These are phyloP conservation scores for Mustela lutreola DNA, from an alignment of 2,113 vertebrate species.

Conservation along the genomic window DNA sequence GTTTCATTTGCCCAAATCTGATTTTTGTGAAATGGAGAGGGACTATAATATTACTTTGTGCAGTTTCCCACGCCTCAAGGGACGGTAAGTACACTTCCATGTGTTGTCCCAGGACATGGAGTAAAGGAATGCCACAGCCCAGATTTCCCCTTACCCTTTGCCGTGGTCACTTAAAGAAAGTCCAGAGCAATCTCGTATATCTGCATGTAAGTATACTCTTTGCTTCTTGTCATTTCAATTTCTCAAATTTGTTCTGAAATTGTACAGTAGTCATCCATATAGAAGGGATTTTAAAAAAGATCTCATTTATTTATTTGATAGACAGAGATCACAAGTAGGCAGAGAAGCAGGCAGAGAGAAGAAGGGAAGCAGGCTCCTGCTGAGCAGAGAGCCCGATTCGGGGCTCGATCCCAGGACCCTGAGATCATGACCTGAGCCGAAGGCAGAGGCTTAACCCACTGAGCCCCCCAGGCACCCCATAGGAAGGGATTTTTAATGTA, in stretches of 20 bases:
- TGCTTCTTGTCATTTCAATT: neutral
- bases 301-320: no score
- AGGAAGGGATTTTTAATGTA: conserved; percentile 6
- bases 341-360: no score
- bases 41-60: neutral
- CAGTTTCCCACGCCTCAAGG: neutral
- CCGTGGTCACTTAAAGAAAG: neutral
- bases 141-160: neutral
- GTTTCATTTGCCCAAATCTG: conserved; percentile 29
- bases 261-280: neutral
- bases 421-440: no score
- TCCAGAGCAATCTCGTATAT: no score
- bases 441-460: no score
- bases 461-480: neutral
- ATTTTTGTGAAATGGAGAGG: conserved; percentile 7
- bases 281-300: neutral
- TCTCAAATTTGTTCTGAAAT: neutral
- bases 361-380: no score
- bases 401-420: no score
- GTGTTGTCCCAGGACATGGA: neutral
- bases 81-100: neutral
- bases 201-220: neutral
- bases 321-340: no score
- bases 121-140: neutral
- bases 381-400: no score